Evolutionary conservation across 1,140 invertebrate genomes (phyloP).

Genomic region (Drosophila fuyamai): DNA sequence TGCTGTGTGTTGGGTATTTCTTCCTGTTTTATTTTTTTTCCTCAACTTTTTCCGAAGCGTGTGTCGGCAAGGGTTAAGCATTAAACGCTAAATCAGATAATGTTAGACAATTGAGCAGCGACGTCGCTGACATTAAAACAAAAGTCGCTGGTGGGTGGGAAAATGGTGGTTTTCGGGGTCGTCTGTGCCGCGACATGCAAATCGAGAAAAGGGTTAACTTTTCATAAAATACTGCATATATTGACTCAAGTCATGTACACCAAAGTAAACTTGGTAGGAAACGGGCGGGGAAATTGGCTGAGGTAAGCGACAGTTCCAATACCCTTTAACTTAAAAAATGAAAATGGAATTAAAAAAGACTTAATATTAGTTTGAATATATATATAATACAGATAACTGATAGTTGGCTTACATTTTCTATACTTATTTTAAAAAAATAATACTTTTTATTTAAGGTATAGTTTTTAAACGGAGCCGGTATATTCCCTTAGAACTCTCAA

Average conservation of each 20-base stretch:
- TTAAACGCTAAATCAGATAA: constrained; percentile 83
- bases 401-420: no score
- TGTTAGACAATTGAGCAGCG: constrained; percentile 82
- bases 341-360: neutral
- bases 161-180: constrained; percentile 17
- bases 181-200: constrained; percentile 55
- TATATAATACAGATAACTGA: no score
- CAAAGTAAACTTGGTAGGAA: constrained; percentile 30
- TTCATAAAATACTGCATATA: constrained; percentile 77
- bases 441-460: no score
- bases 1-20: constrained; percentile 7
- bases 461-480: no score
- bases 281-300: no score
- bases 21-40: neutral
- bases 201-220: constrained; percentile 72
- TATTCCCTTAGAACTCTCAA: no score
- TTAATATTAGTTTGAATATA: no score
- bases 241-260: constrained; percentile 81
- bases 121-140: constrained; percentile 77
- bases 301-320: neutral
- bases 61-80: constrained; percentile 77
- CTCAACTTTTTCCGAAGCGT: constrained; percentile 42
- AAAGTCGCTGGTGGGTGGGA: constrained; percentile 48
- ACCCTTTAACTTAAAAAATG: neutral
- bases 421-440: no score